phyloP scores from a whole-genome alignment of 2,888 invertebrate genomes.

The Volucella zonaria region DNA sequence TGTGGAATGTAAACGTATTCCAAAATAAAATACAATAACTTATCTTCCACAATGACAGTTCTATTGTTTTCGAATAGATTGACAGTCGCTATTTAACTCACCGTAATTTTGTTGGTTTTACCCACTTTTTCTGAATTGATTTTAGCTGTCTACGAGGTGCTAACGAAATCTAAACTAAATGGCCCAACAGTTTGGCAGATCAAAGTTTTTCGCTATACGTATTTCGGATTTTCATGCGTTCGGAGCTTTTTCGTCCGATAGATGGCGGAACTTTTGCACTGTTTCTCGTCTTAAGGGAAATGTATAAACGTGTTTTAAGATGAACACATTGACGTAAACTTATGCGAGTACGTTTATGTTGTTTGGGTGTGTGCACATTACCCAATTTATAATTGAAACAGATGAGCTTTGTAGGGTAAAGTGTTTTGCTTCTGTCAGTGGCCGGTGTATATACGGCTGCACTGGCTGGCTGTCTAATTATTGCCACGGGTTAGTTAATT shows the following conservation, averaged over 20 bases:
- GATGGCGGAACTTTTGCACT: conserved; percentile 27
- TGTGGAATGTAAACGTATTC: conserved; percentile 22
- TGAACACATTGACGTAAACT: conserved; percentile 1
- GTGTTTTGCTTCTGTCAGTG: conserved; percentile 76
- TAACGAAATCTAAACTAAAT: conserved; percentile 49
- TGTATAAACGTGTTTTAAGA: conserved; percentile 21
- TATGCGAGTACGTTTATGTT: conserved; percentile 19
- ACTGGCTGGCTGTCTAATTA: conserved; percentile 30
- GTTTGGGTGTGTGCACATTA: conserved; percentile 44
- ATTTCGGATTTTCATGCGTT: neutral
- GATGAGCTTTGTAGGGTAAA: conserved; percentile 76
- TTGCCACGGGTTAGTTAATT: conserved; percentile 46
- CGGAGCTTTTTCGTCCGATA: conserved; percentile 8
- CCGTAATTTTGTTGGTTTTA: conserved; percentile 29
- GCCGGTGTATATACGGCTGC: conserved; percentile 74
- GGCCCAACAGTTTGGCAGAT: conserved; percentile 30
- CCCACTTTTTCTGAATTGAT: conserved; percentile 55
- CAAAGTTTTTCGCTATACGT: neutral
- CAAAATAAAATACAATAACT: conserved; percentile 15
- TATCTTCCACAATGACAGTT: conserved; percentile 64
- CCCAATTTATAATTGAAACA: conserved; percentile 44
- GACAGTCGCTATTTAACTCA: conserved; percentile 36
- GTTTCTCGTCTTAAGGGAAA: conserved; percentile 10
- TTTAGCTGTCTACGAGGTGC: conserved; percentile 25
- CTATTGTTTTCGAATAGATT: conserved; percentile 75